Conservation (phyloP, 2,888 invertebrate species). For the Clostera curtula region DNA sequence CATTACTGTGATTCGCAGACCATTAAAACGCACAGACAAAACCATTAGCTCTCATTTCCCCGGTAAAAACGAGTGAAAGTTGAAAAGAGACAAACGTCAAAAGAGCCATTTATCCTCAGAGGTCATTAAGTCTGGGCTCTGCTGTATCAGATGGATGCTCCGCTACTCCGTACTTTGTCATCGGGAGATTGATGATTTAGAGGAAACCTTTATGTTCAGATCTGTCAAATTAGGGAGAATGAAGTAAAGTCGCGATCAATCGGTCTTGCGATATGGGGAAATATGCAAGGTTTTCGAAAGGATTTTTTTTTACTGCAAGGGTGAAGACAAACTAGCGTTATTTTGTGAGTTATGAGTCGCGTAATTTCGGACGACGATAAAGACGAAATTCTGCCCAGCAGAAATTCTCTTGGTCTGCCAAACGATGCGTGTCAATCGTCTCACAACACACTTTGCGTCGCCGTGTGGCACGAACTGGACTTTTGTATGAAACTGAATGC, state of each 20-base stretch:
- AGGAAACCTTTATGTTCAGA: constrained; percentile 11
- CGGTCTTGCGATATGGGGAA: neutral
- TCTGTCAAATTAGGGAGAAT: constrained; percentile 14
- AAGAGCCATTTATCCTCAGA: constrained; percentile 15
- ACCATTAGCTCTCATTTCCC: neutral
- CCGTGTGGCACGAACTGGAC: too few species aligned
- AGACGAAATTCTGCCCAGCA: too few species aligned
- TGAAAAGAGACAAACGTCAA: neutral
- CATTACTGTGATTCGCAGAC: too few species aligned
- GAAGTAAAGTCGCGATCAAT: constrained; percentile 2
- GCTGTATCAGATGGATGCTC: constrained; percentile 34
- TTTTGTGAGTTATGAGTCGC: too few species aligned
- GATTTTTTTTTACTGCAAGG: too few species aligned
- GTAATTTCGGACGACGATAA: too few species aligned
- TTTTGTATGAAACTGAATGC: too few species aligned
- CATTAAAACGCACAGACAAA: too few species aligned
- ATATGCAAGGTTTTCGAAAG: neutral
- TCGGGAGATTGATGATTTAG: constrained; percentile 46
- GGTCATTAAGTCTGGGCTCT: constrained; percentile 33
- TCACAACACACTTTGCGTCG: too few species aligned
- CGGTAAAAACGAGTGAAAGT: neutral
- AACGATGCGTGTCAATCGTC: too few species aligned
- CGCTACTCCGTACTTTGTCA: constrained; percentile 54
- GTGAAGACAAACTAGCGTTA: too few species aligned
- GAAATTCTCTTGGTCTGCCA: too few species aligned